These are phyloP conservation scores for Aspidiotus destructor DNA, from an alignment of 2,888 invertebrate species.

Conservation along the genomic window DNA sequence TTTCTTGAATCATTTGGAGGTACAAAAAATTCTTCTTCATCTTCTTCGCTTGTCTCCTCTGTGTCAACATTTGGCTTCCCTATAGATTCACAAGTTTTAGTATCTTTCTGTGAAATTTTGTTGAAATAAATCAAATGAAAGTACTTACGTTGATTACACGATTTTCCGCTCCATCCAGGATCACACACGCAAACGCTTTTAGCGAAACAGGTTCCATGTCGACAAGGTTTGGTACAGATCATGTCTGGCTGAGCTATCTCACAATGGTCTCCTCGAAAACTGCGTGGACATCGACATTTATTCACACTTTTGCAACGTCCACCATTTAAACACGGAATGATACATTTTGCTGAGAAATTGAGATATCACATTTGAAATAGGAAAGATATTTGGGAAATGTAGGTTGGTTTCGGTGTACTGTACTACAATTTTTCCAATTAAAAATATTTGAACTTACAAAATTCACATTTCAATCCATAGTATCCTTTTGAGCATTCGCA, in stretches of 20 bases:
- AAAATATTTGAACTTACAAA: conserved; percentile 56
- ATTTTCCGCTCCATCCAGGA: conserved; percentile 70
- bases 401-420: no score
- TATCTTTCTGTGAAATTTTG: neutral
- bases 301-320: conserved; percentile 83
- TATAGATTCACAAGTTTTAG: neutral
- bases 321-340: conserved; percentile 82
- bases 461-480: conserved; percentile 81
- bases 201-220: conserved; percentile 61
- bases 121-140: neutral
- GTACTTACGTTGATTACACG: conserved; percentile 63
- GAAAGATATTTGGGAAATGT: no score
- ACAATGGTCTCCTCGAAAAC: conserved; percentile 80
- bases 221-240: conserved; percentile 62
- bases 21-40: conserved; percentile 14
- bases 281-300: conserved; percentile 75
- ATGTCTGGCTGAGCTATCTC: conserved; percentile 70
- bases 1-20: neutral
- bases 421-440: no score
- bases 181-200: conserved; percentile 66
- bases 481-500: conserved; percentile 87
- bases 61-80: conserved; percentile 7
- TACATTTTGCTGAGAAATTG: conserved; percentile 61
- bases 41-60: conserved; percentile 9
- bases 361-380: no score